These are phyloP conservation scores for Heliornis fulica DNA, from an alignment of 2,113 vertebrate genomes.

Conservation along the genomic window DNA sequence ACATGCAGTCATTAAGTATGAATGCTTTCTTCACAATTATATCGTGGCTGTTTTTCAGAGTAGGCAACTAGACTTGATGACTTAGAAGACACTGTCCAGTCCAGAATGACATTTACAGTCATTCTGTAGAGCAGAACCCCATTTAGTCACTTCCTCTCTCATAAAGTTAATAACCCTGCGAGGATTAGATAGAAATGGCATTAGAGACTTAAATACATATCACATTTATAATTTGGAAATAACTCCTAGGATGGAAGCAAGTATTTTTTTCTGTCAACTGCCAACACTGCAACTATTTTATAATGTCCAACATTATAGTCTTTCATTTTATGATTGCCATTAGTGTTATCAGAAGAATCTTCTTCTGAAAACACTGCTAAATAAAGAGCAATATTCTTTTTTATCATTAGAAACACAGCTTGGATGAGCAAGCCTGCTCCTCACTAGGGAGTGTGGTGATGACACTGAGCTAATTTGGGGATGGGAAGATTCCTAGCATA, in stretches of 20 bases:
- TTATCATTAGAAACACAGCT: neutral
- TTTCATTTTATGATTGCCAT: neutral
- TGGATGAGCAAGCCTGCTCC: neutral
- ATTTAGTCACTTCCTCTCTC: neutral
- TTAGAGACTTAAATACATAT: neutral
- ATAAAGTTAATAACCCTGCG: neutral
- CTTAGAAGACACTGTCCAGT: neutral
- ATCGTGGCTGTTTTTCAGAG: neutral
- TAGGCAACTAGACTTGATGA: neutral
- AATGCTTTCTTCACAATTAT: neutral
- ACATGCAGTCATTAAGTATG: neutral
- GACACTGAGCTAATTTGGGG: neutral
- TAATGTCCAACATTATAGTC: neutral
- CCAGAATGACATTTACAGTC: neutral
- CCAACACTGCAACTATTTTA: neutral
- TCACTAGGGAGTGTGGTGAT: neutral
- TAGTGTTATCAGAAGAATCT: neutral
- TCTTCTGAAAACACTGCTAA: neutral
- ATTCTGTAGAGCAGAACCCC: neutral
- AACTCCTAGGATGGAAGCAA: neutral
- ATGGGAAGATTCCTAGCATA: neutral
- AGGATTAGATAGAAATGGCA: neutral
- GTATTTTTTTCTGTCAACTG: neutral
- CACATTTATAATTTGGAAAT: neutral
- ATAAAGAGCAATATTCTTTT: neutral